A percentile compares a stretch with the other conserved stretches of the same genome.
Conservation (phyloP, 2,888 invertebrate species). For the Saturnia japonica region DNA sequence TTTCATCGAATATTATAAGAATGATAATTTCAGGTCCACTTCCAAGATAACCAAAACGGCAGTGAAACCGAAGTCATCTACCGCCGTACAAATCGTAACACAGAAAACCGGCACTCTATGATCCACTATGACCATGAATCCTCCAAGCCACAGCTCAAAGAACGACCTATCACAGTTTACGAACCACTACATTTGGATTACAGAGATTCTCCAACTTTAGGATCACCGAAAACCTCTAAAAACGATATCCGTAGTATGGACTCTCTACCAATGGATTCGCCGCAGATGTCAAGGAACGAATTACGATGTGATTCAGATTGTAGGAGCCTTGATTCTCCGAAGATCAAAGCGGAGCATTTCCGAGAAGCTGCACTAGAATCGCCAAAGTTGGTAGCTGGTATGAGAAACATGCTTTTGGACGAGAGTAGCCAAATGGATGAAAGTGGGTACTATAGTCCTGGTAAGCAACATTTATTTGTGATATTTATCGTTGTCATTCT, state of each 20-base stretch:
- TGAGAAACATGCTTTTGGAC: slow-evolving; percentile 72
- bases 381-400: slow-evolving; percentile 66
- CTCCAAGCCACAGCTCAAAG: slow-evolving; percentile 67
- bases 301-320: slow-evolving; percentile 69
- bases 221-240: slow-evolving; percentile 72
- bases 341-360: slow-evolving; percentile 68
- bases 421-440: slow-evolving; percentile 78
- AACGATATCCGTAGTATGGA: slow-evolving; percentile 70
- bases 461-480: slow-evolving; percentile 34
- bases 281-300: slow-evolving; percentile 68
- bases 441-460: slow-evolving; percentile 77
- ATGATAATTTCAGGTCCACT: slow-evolving; percentile 60
- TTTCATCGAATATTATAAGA: neutral
- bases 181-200: slow-evolving; percentile 75
- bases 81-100: slow-evolving; percentile 65
- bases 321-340: slow-evolving; percentile 72
- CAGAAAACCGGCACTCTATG: slow-evolving; percentile 77
- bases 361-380: slow-evolving; percentile 68
- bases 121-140: slow-evolving; percentile 76
- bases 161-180: slow-evolving; percentile 72
- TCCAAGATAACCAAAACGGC: slow-evolving; percentile 59
- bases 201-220: slow-evolving; percentile 66
- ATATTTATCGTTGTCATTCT: neutral
- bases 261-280: slow-evolving; percentile 72
- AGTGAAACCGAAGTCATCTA: slow-evolving; percentile 56